Evolutionary conservation across 2,888 invertebrate genomes (phyloP).

Genomic region (Strigamia maritima): DNA sequence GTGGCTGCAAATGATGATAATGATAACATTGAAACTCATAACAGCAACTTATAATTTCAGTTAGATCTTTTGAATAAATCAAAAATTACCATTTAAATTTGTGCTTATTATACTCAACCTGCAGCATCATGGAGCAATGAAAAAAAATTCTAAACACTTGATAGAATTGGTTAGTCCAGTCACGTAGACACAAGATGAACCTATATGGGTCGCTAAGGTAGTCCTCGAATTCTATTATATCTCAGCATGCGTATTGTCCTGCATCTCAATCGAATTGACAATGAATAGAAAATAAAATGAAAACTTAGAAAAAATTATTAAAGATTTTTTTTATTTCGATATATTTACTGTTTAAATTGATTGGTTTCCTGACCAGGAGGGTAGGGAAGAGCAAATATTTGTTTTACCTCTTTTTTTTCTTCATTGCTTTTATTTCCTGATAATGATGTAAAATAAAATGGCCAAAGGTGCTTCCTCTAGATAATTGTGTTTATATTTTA

Average conservation of each 20-base stretch:
- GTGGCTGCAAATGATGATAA: background rate
- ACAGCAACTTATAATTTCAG: background rate
- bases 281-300: no score
- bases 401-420: background rate
- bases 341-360: background rate
- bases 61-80: background rate
- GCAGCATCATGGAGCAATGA: no score
- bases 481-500: background rate
- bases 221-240: background rate
- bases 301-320: no score
- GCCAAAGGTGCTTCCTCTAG: background rate
- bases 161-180: background rate
- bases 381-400: no score
- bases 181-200: background rate
- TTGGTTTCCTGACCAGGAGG: no score
- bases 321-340: background rate
- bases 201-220: background rate
- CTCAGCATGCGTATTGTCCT: background rate
- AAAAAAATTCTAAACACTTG: background rate
- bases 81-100: background rate
- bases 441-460: background rate
- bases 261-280: background rate
- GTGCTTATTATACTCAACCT: background rate
- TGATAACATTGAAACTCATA: background rate
- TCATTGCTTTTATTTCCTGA: background rate